phyloP scores from a whole-genome alignment of 2,888 invertebrate species.

The Rhynchonema sp. region DNA sequence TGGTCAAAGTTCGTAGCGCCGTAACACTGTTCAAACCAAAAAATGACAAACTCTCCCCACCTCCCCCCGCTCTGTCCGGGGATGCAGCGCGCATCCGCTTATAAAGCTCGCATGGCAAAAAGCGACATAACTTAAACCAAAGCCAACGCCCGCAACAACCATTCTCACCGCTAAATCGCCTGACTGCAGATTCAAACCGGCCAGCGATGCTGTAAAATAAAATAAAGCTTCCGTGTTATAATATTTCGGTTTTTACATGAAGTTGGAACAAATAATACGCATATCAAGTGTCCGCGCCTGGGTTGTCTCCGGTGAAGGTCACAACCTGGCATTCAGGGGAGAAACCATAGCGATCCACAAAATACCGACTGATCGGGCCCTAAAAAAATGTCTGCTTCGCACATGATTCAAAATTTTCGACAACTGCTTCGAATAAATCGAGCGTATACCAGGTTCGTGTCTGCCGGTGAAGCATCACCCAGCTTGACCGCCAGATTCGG shows the following conservation, averaged over 20 bases:
- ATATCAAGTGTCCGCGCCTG: too few relatives aligned
- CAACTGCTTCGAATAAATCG: background rate
- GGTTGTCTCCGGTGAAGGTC: slow-evolving; percentile 88
- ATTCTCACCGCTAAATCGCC: slow-evolving; percentile 66
- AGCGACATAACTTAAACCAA: too few relatives aligned
- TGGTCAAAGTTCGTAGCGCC: too few relatives aligned
- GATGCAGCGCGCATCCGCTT: too few relatives aligned
- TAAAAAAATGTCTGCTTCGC: slow-evolving; percentile 40
- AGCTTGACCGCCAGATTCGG: slow-evolving; percentile 52
- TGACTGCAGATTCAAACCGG: slow-evolving; percentile 55
- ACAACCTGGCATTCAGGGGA: slow-evolving; percentile 54
- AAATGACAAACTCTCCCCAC: too few relatives aligned
- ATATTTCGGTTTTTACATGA: background rate
- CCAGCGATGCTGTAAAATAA: slow-evolving; percentile 26
- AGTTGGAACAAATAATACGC: slow-evolving; percentile 33
- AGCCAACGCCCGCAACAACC: too few relatives aligned
- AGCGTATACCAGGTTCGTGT: slow-evolving; percentile 27
- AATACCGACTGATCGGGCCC: slow-evolving; percentile 55
- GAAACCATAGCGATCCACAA: slow-evolving; percentile 67
- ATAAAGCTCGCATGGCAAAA: too few relatives aligned
- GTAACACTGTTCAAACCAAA: too few relatives aligned
- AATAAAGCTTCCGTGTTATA: background rate
- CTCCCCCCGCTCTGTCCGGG: too few relatives aligned
- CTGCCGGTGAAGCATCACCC: slow-evolving; percentile 51
- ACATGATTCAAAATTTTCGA: background rate